Conservation (phyloP, 30 jellyfish, hydroid and myxozoan genomes). For the Morbakka virulenta region DNA sequence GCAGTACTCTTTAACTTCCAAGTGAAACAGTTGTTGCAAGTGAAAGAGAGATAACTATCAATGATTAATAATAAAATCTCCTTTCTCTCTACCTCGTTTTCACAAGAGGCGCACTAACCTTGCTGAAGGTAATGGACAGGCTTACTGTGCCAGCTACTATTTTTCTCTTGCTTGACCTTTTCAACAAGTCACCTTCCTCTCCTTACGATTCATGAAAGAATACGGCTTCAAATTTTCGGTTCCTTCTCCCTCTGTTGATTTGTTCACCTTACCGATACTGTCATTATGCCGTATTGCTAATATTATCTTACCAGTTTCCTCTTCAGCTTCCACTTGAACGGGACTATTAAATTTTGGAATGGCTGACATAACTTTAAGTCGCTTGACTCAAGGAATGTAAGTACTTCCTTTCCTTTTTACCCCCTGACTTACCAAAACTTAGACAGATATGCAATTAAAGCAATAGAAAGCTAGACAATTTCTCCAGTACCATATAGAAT, state of each 20-base stretch:
- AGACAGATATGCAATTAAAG: not conserved
- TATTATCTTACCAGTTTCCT: not conserved
- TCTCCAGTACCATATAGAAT: not conserved
- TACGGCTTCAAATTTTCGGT: not conserved
- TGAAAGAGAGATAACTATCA: too few species aligned
- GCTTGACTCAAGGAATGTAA: not conserved
- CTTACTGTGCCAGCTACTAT: not conserved
- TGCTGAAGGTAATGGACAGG: not conserved
- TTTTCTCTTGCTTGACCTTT: not conserved
- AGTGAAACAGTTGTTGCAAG: too few species aligned
- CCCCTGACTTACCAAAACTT: not conserved
- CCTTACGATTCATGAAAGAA: not conserved
- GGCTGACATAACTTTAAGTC: too few species aligned
- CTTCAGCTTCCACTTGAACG: too few species aligned
- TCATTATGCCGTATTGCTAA: not conserved
- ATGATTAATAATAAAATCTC: too few species aligned
- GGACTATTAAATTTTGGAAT: too few species aligned
- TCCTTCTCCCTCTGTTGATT: not conserved
- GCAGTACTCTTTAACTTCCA: not conserved
- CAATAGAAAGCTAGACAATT: not conserved
- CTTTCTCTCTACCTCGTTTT: not conserved
- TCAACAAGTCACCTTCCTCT: not conserved
- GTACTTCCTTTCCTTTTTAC: too few species aligned
- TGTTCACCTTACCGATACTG: not conserved
- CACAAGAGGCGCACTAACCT: not conserved